Percentiles rank a stretch among this genome's conserved stretches.
Conservation (phyloP, 2,888 invertebrate species). For the Acrocyrtus sp. region DNA sequence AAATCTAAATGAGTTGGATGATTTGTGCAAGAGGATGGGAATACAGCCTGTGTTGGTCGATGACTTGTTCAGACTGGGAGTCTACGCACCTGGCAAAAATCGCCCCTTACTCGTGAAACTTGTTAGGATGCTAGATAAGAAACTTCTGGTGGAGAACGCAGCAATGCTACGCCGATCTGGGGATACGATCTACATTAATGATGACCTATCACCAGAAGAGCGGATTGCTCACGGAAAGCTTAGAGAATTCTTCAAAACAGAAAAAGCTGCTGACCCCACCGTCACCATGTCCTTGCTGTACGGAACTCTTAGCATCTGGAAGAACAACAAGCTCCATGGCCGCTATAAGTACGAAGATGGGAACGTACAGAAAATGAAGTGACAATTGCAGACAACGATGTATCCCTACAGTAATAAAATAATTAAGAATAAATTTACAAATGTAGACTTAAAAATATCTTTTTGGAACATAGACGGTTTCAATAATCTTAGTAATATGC, state of each 20-base stretch:
- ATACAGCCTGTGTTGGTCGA: neutral
- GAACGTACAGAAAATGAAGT: neutral
- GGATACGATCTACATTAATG: constrained; percentile 13
- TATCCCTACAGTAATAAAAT: neutral
- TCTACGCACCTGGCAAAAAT: neutral
- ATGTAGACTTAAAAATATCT: neutral
- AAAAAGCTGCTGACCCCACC: neutral
- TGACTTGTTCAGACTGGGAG: neutral
- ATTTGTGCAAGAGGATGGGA: neutral
- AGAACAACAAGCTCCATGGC: neutral
- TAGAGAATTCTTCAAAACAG: neutral
- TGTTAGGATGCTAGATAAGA: neutral
- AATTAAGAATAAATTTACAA: no score
- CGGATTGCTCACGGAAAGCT: neutral
- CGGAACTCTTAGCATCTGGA: neutral
- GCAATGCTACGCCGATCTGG: neutral
- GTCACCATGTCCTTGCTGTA: neutral
- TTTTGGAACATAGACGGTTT: constrained; percentile 9
- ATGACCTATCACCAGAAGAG: constrained; percentile 9
- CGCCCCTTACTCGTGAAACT: neutral
- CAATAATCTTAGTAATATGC: neutral
- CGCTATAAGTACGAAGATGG: no score
- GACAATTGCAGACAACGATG: neutral
- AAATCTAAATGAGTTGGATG: neutral
- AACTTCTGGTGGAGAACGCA: neutral